phyloP scores from a whole-genome alignment of 2,797 vertebrate genomes.

The Coregonus suidteri region DNA sequence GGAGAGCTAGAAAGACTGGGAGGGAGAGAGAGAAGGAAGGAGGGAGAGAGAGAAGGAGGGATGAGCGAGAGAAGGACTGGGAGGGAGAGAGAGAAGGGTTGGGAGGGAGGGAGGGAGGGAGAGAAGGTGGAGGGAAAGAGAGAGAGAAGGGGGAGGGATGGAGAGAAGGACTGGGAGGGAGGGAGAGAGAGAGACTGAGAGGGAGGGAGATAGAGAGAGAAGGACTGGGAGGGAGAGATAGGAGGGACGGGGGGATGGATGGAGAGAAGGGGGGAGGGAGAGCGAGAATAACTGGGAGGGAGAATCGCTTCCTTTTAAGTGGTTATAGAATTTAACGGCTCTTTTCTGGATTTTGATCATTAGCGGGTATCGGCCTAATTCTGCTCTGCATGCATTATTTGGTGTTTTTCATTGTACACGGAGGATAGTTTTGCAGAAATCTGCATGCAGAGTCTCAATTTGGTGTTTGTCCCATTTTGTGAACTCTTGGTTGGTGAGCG shows the following conservation, averaged over 20 bases:
- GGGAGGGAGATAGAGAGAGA: background rate
- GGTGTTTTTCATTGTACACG: no score
- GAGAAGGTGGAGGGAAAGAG: background rate
- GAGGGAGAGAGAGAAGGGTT: conserved; percentile 7
- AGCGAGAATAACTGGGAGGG: conserved; percentile 43
- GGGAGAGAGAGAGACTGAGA: conserved; percentile 3
- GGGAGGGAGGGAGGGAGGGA: conserved; percentile 31
- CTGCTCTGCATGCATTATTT: no score
- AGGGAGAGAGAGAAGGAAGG: conserved; percentile 1
- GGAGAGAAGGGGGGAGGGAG: conserved; percentile 8
- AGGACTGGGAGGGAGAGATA: conserved; percentile 8
- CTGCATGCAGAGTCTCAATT: no score
- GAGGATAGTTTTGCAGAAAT: no score
- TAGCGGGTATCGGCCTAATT: no score
- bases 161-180: background rate
- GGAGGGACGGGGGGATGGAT: background rate
- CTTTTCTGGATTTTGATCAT: no score
- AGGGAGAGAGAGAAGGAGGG: conserved; percentile 32
- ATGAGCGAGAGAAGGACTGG: background rate
- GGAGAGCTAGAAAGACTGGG: conserved; percentile 5
- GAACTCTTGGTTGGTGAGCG: no score
- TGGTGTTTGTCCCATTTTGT: no score
- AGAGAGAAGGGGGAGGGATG: conserved; percentile 4
- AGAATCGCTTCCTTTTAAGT: no score
- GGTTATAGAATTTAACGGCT: no score